Base-by-base conservation (phyloP, 1,140 invertebrate genomes). In the Euschistus heros region DNA sequence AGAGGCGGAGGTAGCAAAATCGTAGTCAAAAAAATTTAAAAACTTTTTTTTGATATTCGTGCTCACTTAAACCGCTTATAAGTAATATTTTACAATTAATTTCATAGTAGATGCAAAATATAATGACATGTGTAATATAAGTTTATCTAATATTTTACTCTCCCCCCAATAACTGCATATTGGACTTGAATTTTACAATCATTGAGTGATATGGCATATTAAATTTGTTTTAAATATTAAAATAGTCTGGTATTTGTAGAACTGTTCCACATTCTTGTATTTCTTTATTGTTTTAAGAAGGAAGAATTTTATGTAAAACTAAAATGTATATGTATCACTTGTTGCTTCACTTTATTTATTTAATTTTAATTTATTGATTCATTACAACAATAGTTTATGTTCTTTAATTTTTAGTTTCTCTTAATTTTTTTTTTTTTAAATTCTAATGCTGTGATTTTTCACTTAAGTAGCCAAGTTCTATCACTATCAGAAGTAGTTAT, bases 1-100 rank as follows among this genome's bases (percentile, higher is more conserved):
- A 95, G 83, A 91, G 93, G 86, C 92, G 92, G 89, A 94, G 92
- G 92, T 94, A 92, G 66, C 57, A 50, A 66, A 66, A 66, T 33
- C 65, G 65, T 66, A 66, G 65, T 54, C 63, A 52, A 64, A 15
- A 66, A 66, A 66, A 68, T 69, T 67, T 65, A 59, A 60, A 64
- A 47, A 64, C 30, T 63, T 65, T 64, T 63, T 69, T 66, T 64
- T 64, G 52, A 67, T 64, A 67, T 67, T 66, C 67, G 63, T 70
- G 65, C 63, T 66, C 67, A 66, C 64, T 60, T 60, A 65, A 67
- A 50, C 47, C 57, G 64, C 67, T 63, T 67, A 57, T 66, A 54
- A 50, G 62, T 65, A 65, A 67, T 67, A 64, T 54, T 62, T 68
- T 22, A 62, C 52, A 64, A 62, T 68, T 66, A 64, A 66, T 68